Evolutionary conservation across 2,797 vertebrate genomes (phyloP).

Genomic region (Lerista edwardsae): DNA sequence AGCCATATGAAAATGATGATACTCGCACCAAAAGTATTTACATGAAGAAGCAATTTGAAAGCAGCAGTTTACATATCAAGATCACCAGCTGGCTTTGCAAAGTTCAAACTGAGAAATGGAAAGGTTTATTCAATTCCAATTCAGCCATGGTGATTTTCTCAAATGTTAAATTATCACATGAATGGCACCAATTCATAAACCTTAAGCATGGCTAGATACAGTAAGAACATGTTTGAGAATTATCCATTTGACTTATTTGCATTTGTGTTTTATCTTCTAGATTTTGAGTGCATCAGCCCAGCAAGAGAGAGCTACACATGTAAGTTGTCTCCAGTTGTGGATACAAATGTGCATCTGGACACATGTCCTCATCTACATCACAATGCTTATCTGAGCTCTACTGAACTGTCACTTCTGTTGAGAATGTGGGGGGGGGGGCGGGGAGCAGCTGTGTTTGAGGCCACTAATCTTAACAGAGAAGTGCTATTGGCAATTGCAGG

Average conservation of each 20-base stretch:
- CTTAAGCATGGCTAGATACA: background rate
- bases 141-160: conserved; percentile 46
- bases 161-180: conserved; percentile 54
- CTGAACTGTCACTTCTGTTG: background rate
- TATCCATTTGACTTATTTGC: background rate
- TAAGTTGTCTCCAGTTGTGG: background rate
- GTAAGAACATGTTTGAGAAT: conserved; percentile 24
- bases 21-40: conserved; percentile 65
- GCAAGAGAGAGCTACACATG: background rate
- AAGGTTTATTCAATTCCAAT: conserved; percentile 24
- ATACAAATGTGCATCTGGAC: background rate
- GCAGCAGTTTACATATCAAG: conserved; percentile 43
- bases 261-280: background rate
- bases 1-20: conserved; percentile 53
- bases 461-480: background rate
- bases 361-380: background rate
- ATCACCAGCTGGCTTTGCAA: conserved; percentile 46
- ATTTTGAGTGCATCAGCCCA: background rate
- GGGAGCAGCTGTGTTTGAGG: background rate
- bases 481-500: background rate
- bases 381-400: background rate
- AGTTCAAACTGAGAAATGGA: conserved; percentile 47
- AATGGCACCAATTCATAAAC: conserved; percentile 35
- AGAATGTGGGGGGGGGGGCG: no score
- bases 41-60: conserved; percentile 54